phyloP scores from a whole-genome alignment of 2,888 invertebrate genomes.

The Diploptera punctata region DNA sequence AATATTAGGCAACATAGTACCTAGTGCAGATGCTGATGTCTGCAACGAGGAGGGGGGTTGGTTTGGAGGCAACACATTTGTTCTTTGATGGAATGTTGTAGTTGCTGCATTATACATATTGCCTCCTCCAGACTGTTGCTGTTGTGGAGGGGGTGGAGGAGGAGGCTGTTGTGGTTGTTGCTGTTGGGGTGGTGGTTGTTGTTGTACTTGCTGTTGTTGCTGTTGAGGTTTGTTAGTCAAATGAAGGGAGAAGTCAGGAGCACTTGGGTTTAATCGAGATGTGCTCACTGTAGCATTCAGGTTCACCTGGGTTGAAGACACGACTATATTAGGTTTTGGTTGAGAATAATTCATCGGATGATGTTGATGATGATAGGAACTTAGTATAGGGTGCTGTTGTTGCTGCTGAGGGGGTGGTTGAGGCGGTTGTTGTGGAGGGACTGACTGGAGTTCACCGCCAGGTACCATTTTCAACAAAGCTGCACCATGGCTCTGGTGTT shows the following conservation, averaged over 20 bases:
- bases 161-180: slow-evolving; percentile 6
- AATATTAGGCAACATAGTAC: slow-evolving; percentile 36
- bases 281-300: slow-evolving; percentile 59
- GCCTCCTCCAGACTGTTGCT: background rate
- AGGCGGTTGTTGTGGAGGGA: slow-evolving; percentile 44
- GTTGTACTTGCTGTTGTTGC: slow-evolving; percentile 46
- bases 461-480: slow-evolving; percentile 57
- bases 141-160: slow-evolving; percentile 27
- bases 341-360: slow-evolving; percentile 33
- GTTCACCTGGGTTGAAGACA: slow-evolving; percentile 23
- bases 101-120: slow-evolving; percentile 27
- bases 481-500: slow-evolving; percentile 41
- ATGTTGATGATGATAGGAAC: slow-evolving; percentile 35
- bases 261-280: slow-evolving; percentile 80
- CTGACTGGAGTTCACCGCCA: slow-evolving; percentile 48
- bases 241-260: slow-evolving; percentile 73
- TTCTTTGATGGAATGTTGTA: slow-evolving; percentile 37
- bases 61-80: slow-evolving; percentile 35
- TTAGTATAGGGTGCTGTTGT: slow-evolving; percentile 43
- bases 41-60: slow-evolving; percentile 35
- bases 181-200: background rate
- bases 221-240: slow-evolving; percentile 52
- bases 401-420: slow-evolving; percentile 44
- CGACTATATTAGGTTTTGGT: slow-evolving; percentile 30
- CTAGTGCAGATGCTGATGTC: slow-evolving; percentile 33